Evolutionary conservation across 2,113 vertebrate genomes (phyloP).

Genomic region (Serilophus lunatus): DNA sequence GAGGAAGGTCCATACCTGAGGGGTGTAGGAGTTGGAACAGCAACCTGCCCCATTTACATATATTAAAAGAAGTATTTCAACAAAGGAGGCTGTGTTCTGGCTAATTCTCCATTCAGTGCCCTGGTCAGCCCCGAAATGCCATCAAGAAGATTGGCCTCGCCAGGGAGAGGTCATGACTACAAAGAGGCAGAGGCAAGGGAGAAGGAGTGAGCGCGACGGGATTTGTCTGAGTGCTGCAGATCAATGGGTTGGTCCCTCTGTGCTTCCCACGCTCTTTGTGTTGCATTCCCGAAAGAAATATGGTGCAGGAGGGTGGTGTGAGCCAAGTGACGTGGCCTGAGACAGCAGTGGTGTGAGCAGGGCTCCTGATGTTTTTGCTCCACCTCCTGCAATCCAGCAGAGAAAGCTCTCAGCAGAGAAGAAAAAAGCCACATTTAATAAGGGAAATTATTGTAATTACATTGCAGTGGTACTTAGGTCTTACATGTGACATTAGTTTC

Average conservation of each 20-base stretch:
- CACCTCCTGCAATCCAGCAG: background rate
- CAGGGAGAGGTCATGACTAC: constrained; percentile 16
- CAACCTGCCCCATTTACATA: background rate
- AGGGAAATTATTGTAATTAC: background rate
- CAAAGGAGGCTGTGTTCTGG: constrained; percentile 28
- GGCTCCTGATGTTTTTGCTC: background rate
- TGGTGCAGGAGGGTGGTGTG: background rate
- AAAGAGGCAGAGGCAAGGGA: constrained; percentile 14
- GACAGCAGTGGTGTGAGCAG: background rate
- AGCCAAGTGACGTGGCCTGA: background rate
- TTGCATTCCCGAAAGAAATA: background rate
- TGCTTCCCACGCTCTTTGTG: constrained; percentile 35
- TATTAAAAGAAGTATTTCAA: background rate
- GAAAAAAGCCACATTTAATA: background rate
- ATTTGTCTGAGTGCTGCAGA: background rate
- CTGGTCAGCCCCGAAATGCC: constrained; percentile 25
- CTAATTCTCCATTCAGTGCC: background rate
- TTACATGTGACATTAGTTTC: background rate
- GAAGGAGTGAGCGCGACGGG: background rate
- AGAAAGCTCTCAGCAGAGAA: background rate
- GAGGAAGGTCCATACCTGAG: background rate
- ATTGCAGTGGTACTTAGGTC: background rate
- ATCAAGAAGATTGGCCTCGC: background rate
- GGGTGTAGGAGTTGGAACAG: background rate
- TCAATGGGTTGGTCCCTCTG: background rate